These are phyloP conservation scores for Gobionotothen gibberifrons DNA, from an alignment of 2,797 vertebrate species.

Conservation along the genomic window DNA sequence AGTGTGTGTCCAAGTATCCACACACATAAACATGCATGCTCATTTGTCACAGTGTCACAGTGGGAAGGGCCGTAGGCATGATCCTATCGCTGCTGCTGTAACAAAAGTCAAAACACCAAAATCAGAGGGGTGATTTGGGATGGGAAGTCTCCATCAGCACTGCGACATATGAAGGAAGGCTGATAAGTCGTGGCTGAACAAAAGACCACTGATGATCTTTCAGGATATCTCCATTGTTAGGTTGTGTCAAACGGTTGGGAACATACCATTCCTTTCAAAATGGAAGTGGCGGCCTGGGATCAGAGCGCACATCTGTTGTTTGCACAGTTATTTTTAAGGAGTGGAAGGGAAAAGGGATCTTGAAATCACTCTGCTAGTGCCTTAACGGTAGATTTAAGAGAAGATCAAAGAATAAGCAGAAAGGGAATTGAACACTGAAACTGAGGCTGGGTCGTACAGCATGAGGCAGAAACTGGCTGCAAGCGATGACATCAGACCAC, in stretches of 20 bases:
- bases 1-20: constrained; percentile 26
- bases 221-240: constrained; percentile 29
- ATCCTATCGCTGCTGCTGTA: constrained; percentile 9
- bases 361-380: constrained; percentile 32
- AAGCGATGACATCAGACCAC: constrained; percentile 80
- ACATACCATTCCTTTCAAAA: constrained; percentile 58
- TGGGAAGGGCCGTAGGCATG: constrained; percentile 42
- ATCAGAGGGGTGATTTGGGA: background rate
- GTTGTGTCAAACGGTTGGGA: constrained; percentile 47
- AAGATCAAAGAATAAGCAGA: constrained; percentile 62
- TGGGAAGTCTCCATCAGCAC: constrained; percentile 18
- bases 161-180: background rate
- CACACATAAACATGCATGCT: constrained; percentile 16
- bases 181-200: background rate
- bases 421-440: constrained; percentile 68
- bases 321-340: constrained; percentile 49
- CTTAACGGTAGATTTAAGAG: constrained; percentile 40
- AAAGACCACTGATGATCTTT: constrained; percentile 24
- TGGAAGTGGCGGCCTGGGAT: constrained; percentile 56
- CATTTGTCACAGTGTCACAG: constrained; percentile 22
- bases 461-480: constrained; percentile 71
- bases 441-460: constrained; percentile 37
- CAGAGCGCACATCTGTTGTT: constrained; percentile 73
- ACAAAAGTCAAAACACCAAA: constrained; percentile 12
- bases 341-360: constrained; percentile 24